phyloP scores from a whole-genome alignment of 2,888 invertebrate genomes.

The Scaptomyza polygonia region DNA sequence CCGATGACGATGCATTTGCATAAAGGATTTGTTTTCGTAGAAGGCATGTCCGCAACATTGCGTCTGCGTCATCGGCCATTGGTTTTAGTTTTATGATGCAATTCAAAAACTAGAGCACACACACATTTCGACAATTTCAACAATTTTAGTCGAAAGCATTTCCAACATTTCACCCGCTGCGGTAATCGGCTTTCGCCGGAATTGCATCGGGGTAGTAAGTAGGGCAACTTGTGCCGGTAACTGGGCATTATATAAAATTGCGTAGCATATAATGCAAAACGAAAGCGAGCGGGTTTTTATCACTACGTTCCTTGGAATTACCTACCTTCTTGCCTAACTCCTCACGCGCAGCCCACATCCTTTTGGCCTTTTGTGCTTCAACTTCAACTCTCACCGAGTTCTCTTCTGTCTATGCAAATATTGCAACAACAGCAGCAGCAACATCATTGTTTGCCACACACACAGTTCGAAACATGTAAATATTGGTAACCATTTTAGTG shows the following conservation, averaged over 20 bases:
- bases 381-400: conserved; percentile 1
- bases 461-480: conserved; percentile 47
- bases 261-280: conserved; percentile 41
- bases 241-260: conserved; percentile 66
- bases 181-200: conserved; percentile 49
- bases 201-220: conserved; percentile 20
- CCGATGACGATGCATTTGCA: conserved; percentile 56
- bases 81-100: conserved; percentile 72
- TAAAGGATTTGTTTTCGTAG: conserved; percentile 65
- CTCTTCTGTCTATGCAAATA: conserved; percentile 42
- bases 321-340: conserved; percentile 46
- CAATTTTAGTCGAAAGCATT: conserved; percentile 42
- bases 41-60: conserved; percentile 61
- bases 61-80: no score
- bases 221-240: conserved; percentile 30
- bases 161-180: conserved; percentile 61
- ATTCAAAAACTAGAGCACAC: conserved; percentile 48
- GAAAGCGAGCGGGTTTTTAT: conserved; percentile 56
- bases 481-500: conserved; percentile 32
- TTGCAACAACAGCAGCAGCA: conserved; percentile 13
- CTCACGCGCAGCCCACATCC: conserved; percentile 34
- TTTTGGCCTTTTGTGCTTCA: conserved; percentile 6
- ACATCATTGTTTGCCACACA: conserved; percentile 34
- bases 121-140: conserved; percentile 30
- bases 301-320: conserved; percentile 35